Conservation (phyloP, 2,113 vertebrate species). For the Equus quagga region DNA sequence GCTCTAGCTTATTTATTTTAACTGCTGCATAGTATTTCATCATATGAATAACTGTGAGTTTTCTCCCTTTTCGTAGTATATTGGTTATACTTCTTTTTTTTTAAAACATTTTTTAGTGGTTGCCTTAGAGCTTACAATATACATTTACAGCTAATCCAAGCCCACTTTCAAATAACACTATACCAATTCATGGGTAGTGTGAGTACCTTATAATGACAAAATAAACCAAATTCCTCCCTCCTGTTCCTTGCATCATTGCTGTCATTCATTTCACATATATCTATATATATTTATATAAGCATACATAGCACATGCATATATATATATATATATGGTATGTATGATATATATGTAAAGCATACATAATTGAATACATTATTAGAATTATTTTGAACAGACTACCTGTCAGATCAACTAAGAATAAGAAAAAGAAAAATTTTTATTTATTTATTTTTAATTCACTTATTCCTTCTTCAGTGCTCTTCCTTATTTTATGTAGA, state of each 20-base stretch:
- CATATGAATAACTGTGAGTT: neutral
- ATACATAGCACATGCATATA: neutral
- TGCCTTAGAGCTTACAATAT: neutral
- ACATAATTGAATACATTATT: neutral
- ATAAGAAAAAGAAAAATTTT: neutral
- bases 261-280: neutral
- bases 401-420: neutral
- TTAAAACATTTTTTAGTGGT: neutral
- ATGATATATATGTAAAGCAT: neutral
- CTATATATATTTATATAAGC: neutral
- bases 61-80: neutral
- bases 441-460: neutral
- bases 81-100: neutral
- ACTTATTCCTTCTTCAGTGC: neutral
- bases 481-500: neutral
- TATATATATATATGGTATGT: neutral
- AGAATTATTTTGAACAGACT: neutral
- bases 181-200: neutral
- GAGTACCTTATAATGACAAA: neutral
- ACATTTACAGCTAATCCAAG: neutral
- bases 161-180: neutral
- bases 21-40: neutral
- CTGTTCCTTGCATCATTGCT: neutral
- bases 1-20: neutral
- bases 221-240: neutral